Percentiles rank a stretch among this genome's conserved stretches.
Evolutionary conservation across 2,888 invertebrate genomes (phyloP).

Genomic region (Sinodicranocentrus sp.): DNA sequence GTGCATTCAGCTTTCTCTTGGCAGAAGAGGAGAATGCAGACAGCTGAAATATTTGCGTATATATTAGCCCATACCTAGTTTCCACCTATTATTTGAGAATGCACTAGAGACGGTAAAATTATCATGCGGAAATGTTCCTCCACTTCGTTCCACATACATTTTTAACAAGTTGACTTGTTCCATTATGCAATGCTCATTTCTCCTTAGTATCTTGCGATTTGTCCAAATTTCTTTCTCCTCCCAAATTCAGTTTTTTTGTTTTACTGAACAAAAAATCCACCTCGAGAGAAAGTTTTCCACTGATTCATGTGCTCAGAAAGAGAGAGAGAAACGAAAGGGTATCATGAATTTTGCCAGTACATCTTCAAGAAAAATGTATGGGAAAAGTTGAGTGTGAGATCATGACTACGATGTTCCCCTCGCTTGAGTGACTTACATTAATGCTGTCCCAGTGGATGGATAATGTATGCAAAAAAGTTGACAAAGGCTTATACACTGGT

Average conservation of each 20-base stretch:
- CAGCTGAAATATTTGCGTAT: not conserved
- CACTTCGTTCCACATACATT: no score
- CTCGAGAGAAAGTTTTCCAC: not conserved
- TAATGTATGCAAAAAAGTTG: slow-evolving; percentile 10
- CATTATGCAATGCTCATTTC: no score
- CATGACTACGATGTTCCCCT: not conserved
- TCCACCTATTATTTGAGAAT: slow-evolving; percentile 20
- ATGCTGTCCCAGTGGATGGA: not conserved
- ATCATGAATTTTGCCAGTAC: no score
- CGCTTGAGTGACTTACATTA: slow-evolving; percentile 33
- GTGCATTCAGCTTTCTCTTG: not conserved
- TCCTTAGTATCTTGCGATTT: no score
- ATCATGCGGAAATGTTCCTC: no score
- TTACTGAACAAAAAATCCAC: no score
- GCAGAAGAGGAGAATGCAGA: not conserved
- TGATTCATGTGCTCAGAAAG: no score
- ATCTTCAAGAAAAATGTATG: not conserved
- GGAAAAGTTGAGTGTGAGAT: not conserved
- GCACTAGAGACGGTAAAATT: slow-evolving; percentile 1
- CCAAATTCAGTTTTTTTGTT: no score
- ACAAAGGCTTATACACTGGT: not conserved
- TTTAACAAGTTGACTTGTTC: no score
- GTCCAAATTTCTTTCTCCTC: no score
- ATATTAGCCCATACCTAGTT: not conserved
- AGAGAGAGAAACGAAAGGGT: no score